phyloP scores from a whole-genome alignment of 2,888 invertebrate genomes.

The Agrochola circellaris region DNA sequence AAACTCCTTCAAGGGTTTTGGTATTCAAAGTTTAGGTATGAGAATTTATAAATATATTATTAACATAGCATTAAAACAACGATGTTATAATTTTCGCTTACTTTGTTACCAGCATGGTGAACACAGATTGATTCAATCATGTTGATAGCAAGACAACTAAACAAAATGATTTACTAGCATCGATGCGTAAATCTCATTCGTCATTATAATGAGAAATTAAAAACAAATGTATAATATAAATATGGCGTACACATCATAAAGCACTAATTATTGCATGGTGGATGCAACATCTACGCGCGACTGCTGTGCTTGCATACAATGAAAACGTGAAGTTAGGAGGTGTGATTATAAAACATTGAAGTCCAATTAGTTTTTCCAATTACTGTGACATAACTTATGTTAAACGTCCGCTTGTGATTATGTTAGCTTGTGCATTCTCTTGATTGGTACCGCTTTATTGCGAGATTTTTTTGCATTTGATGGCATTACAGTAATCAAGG shows the following conservation, averaged over 20 bases:
- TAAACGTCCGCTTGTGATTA: conserved; percentile 54
- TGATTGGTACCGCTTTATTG: conserved; percentile 56
- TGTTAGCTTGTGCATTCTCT: conserved; percentile 71
- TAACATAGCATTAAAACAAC: conserved; percentile 5
- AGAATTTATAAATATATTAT: background rate
- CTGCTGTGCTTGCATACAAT: conserved; percentile 76
- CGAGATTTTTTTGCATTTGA: conserved; percentile 53
- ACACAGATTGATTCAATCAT: conserved; percentile 15
- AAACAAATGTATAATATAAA: conserved; percentile 35
- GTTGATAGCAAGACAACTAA: conserved; percentile 36
- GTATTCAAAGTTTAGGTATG: background rate
- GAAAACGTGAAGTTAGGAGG: conserved; percentile 76
- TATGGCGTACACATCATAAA: conserved; percentile 51
- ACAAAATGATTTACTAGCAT: conserved; percentile 43
- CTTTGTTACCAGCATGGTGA: conserved; percentile 25
- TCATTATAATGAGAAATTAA: conserved; percentile 40
- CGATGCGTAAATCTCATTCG: conserved; percentile 48
- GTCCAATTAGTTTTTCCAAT: conserved; percentile 73
- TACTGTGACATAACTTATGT: conserved; percentile 64
- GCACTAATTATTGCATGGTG: conserved; percentile 63
- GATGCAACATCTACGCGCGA: conserved; percentile 68
- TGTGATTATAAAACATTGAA: conserved; percentile 67
- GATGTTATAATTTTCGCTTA: background rate
- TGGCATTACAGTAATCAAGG: conserved; percentile 49
- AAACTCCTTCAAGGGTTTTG: conserved; percentile 32